Evolutionary conservation across 2,797 vertebrate species (phyloP).

Genomic region (Pipistrellus pipistrellus): DNA sequence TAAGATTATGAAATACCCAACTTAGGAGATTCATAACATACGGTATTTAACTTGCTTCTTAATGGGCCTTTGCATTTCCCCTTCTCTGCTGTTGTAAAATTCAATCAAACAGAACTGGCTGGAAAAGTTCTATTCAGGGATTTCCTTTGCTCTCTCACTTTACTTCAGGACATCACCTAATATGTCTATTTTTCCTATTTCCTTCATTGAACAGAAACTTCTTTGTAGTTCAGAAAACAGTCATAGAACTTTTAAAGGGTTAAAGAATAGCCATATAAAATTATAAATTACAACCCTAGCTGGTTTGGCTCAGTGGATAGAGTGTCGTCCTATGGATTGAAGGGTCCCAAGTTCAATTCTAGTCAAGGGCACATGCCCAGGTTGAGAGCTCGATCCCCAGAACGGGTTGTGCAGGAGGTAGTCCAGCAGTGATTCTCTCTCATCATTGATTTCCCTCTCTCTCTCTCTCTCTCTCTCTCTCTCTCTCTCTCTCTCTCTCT

Average conservation of each 20-base stretch:
- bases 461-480: too few relatives aligned
- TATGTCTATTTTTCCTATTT: slow-evolving; percentile 8
- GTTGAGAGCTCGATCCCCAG: too few relatives aligned
- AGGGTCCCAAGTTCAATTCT: too few relatives aligned
- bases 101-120: neutral
- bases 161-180: neutral
- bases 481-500: too few relatives aligned
- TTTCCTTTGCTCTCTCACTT: neutral
- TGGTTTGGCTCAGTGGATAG: too few relatives aligned
- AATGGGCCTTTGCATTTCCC: neutral
- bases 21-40: neutral
- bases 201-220: slow-evolving; percentile 34
- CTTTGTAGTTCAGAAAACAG: slow-evolving; percentile 14
- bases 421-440: too few relatives aligned
- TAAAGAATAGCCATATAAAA: slow-evolving; percentile 19
- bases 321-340: accelerated
- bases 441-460: too few relatives aligned
- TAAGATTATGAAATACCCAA: slow-evolving; percentile 38
- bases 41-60: neutral
- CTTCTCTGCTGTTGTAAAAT: neutral
- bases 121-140: neutral
- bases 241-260: neutral
- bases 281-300: neutral
- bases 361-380: too few relatives aligned
- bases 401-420: too few relatives aligned